A percentile compares a stretch with the other conserved stretches of the same genome.
These are phyloP conservation scores for Protonemura montana DNA, from an alignment of 2,888 invertebrate species.

Conservation along the genomic window DNA sequence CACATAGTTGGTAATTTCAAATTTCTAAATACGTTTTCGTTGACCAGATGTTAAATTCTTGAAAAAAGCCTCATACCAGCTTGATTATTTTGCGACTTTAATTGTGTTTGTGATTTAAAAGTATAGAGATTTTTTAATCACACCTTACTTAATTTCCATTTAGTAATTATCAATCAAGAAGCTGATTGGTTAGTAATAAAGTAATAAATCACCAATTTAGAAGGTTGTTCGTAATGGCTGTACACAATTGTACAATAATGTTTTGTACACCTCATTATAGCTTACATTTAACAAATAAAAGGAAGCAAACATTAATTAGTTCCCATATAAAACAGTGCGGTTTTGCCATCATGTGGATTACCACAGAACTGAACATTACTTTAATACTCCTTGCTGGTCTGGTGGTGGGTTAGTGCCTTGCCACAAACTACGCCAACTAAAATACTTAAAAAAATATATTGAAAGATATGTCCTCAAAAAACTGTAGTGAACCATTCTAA, in stretches of 20 bases:
- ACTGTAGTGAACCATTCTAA: neutral
- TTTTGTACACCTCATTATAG: neutral
- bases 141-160: neutral
- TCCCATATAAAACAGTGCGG: neutral
- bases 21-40: too few relatives aligned
- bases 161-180: neutral
- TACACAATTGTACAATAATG: neutral
- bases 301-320: constrained; percentile 7
- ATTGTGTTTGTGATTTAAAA: constrained; percentile 7
- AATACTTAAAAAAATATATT: too few relatives aligned
- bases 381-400: too few relatives aligned
- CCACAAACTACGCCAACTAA: too few relatives aligned
- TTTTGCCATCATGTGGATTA: neutral
- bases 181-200: neutral
- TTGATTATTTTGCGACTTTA: neutral
- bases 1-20: too few relatives aligned
- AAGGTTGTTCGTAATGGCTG: neutral
- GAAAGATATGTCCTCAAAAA: too few relatives aligned
- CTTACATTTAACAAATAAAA: neutral
- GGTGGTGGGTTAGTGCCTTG: too few relatives aligned
- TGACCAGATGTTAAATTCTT: too few relatives aligned
- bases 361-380: too few relatives aligned
- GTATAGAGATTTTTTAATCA: neutral
- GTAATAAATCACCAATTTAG: constrained; percentile 7
- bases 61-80: too few relatives aligned